Conservation (phyloP, 64 coral and sea anemone genomes). For the Catalaphyllia jardinei region DNA sequence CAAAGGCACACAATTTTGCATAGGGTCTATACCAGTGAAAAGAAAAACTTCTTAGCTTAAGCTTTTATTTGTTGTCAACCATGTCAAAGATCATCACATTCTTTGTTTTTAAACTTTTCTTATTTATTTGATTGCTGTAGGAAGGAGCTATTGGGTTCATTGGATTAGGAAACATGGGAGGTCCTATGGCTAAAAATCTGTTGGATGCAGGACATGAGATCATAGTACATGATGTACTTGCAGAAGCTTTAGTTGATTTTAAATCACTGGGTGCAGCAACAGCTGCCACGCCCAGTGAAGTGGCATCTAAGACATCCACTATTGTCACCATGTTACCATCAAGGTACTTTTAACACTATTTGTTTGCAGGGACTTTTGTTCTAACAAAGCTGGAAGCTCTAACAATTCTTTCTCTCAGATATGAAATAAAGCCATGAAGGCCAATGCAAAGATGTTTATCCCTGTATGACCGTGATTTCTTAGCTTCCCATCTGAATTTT, state of each 20-base stretch:
- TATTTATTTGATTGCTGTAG: not conserved
- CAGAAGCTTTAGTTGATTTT: conserved; percentile 79
- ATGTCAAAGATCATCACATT: not conserved
- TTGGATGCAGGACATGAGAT: conserved; percentile 67
- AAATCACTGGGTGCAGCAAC: conserved; percentile 76
- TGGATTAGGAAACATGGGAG: conserved; percentile 97
- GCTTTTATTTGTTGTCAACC: not conserved
- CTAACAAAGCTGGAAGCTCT: no score
- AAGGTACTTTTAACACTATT: conserved; percentile 54
- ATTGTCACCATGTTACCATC: conserved; percentile 97
- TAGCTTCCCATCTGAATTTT: no score
- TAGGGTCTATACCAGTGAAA: no score
- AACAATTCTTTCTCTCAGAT: no score
- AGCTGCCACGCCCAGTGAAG: conserved; percentile 72
- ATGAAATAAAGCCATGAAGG: no score
- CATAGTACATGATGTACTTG: conserved; percentile 77
- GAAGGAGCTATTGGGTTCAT: conserved; percentile 87
- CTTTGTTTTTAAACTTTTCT: not conserved
- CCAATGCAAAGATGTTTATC: no score
- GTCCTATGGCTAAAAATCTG: conserved; percentile 94
- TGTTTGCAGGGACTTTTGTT: no score
- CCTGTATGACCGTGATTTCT: no score
- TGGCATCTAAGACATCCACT: conserved; percentile 74
- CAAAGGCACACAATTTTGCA: no score
- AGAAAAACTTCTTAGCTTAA: no score